Percentiles rank a stretch among this genome's conserved stretches.
phyloP scores from a whole-genome alignment of 2,113 vertebrate genomes.

The Alligator mississippiensis region DNA sequence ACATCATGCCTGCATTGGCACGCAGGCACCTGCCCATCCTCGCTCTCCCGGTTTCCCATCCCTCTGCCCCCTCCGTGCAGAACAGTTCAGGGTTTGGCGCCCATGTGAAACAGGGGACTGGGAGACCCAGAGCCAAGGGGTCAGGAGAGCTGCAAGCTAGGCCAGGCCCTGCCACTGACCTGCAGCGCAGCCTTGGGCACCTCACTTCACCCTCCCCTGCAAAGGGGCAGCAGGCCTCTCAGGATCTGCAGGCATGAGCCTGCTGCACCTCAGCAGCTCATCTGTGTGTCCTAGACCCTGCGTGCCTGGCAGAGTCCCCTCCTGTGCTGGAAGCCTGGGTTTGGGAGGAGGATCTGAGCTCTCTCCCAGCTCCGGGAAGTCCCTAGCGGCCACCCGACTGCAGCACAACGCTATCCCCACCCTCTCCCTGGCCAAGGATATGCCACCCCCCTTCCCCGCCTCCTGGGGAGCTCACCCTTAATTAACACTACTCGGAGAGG shows the following conservation, averaged over 20 bases:
- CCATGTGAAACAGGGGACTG: too few relatives aligned
- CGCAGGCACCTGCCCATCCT: too few relatives aligned
- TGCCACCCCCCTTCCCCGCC: background rate
- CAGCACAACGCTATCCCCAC: rapidly evolving
- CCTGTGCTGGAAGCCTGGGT: background rate
- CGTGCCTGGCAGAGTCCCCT: background rate
- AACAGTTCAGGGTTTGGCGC: too few relatives aligned
- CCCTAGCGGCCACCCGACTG: rapidly evolving
- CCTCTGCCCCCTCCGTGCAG: too few relatives aligned
- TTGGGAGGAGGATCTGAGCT: background rate
- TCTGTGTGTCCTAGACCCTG: background rate
- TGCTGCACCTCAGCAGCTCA: background rate
- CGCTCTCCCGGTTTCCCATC: too few relatives aligned
- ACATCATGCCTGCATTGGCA: too few relatives aligned
- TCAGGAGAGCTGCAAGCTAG: background rate
- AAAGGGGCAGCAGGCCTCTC: background rate
- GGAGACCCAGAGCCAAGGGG: too few relatives aligned
- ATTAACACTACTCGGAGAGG: background rate
- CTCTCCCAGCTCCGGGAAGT: background rate
- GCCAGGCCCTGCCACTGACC: background rate
- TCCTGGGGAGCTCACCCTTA: background rate
- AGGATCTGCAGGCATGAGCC: background rate
- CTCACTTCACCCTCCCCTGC: background rate
- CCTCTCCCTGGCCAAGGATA: background rate
- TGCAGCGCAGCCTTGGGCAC: background rate